Evolutionary conservation across 2,113 vertebrate species (phyloP).

Genomic region (Holacanthus passer): DNA sequence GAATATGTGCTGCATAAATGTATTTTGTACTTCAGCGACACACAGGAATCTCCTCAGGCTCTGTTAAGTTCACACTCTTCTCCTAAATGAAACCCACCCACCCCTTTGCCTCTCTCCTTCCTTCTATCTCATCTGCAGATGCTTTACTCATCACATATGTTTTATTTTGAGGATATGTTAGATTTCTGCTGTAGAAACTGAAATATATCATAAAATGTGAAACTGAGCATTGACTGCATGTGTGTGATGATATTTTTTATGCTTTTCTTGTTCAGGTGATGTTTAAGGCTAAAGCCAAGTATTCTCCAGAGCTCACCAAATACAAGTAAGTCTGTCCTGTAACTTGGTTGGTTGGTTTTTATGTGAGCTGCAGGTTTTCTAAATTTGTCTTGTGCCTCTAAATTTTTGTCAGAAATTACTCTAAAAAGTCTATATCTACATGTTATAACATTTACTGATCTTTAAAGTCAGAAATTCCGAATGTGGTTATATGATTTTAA

Average conservation of each 20-base stretch:
- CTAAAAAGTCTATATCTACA: background rate
- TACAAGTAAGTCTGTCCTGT: slow-evolving; percentile 89
- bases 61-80: slow-evolving; percentile 47
- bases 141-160: background rate
- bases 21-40: background rate
- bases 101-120: background rate
- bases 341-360: background rate
- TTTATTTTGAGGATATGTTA: background rate
- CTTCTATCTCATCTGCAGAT: background rate
- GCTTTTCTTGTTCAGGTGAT: slow-evolving; percentile 87
- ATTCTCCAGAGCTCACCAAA: slow-evolving; percentile 95
- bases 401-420: background rate
- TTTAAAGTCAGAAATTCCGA: background rate
- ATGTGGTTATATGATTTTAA: too few relatives aligned
- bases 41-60: slow-evolving; percentile 41
- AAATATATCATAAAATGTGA: background rate
- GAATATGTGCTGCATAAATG: background rate
- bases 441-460: background rate
- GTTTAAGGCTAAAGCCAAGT: slow-evolving; percentile 95
- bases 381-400: too few relatives aligned
- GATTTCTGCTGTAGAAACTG: background rate
- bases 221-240: background rate
- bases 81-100: background rate
- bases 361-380: background rate
- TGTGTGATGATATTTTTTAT: background rate